Evolutionary conservation across 2,113 vertebrate genomes (phyloP).

Genomic region (western clawed frog (Xenopus tropicalis)): UCB_Xtro_10.0 CM004446.2:93961501-93962000

Average conservation of each 20-base stretch:
- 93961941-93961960: conserved; percentile 59
- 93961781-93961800: conserved; percentile 40
- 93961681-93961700: not conserved
- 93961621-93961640: too few species aligned
- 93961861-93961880: conserved; percentile 36
- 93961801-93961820: not conserved
- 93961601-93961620: too few species aligned
- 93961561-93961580: too few species aligned
- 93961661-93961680: not conserved
- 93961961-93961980: conserved; percentile 42
- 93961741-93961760: too few species aligned
- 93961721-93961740: too few species aligned
- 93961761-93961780: conserved; percentile 47
- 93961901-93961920: conserved; percentile 53
- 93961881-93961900: conserved; percentile 52
- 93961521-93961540: too few species aligned
- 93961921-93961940: conserved; percentile 55
- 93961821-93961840: conserved; percentile 32
- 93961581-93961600: too few species aligned
- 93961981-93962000: conserved; percentile 37
- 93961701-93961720: too few species aligned
- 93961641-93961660: not conserved
- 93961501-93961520: too few species aligned
- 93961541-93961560: too few species aligned
- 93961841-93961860: conserved; percentile 47